These are phyloP conservation scores for Druon quercuslanigerum DNA, from an alignment of 1,140 invertebrate species.

Conservation along the genomic window DNA sequence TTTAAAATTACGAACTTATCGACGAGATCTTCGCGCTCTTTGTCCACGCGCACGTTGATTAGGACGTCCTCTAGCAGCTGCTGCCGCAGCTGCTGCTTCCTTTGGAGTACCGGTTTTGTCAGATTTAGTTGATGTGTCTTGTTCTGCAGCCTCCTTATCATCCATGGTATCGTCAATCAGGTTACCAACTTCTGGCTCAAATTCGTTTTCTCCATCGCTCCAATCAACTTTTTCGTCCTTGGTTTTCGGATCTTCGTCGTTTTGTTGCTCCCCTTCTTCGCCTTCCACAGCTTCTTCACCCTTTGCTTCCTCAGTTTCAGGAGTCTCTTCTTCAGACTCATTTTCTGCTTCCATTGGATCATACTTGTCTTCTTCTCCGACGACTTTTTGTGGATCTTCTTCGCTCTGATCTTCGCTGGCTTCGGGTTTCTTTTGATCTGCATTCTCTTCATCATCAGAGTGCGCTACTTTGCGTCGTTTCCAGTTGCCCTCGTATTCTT, in stretches of 20 bases:
- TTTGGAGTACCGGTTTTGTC: conserved; percentile 43
- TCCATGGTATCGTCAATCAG: conserved; percentile 63
- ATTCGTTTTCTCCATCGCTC: conserved; percentile 63
- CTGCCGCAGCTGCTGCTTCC: background rate
- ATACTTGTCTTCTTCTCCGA: conserved; percentile 30
- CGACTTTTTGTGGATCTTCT: conserved; percentile 55
- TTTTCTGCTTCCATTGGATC: conserved; percentile 19
- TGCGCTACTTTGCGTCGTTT: conserved; percentile 59
- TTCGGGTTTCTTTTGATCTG: conserved; percentile 41
- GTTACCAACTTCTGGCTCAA: conserved; percentile 63
- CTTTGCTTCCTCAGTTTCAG: conserved; percentile 34
- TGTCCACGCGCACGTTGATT: conserved; percentile 62
- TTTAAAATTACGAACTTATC: conserved; percentile 55
- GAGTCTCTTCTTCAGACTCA: conserved; percentile 37
- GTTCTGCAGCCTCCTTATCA: conserved; percentile 57
- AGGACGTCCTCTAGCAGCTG: conserved; percentile 39
- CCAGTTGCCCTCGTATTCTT: conserved; percentile 58
- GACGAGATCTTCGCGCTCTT: conserved; percentile 68
- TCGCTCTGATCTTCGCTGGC: conserved; percentile 50
- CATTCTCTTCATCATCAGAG: conserved; percentile 51
- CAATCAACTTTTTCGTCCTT: conserved; percentile 47
- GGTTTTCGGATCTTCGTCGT: conserved; percentile 44
- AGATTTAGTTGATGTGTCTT: conserved; percentile 37
- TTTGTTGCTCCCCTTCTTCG: conserved; percentile 43
- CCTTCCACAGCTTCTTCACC: conserved; percentile 29